Base-by-base conservation (phyloP, 92 coral and sea anemone genomes). In the Virgularia gustaviana region DNA sequence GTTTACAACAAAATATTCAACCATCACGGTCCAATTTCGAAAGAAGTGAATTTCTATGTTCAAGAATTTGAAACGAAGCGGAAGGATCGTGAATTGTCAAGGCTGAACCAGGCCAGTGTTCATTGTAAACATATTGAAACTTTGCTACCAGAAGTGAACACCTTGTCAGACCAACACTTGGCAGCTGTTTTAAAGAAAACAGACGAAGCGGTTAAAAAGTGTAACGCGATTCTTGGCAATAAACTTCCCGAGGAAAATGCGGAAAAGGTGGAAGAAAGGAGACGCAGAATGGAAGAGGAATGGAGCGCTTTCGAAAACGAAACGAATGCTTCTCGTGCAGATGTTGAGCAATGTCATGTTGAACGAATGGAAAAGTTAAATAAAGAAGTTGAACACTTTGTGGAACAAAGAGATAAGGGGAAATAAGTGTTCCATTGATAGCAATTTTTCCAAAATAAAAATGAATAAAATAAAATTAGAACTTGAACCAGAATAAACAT, bases 61-160 rank as follows among this genome's bases (percentile, higher is more conserved):
- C 86, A 88, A 38, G 97, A 91, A 63, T 89, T 91, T 49, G 97
- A 91, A 70, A 78, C 90, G 28, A 89, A 89, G 70, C 71, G 97
- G 52, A 91, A 86, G 62, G 97, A 86, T 33, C 74, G 97, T 36
- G 97, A 91, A 38, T 54, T 79, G 11, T 81, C 75, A 61, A 86
- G 83, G 57, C 84, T 91, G 32, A 75, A 73, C 42, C 96, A 89
- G 65, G 72, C 83, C 25, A 53, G 81, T 12, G 81, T 79, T 7
- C 89, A 83, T 71, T 79, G 87, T 2, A 79, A 70, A n/a, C 90
- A 91, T 54, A 82, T 91, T 7, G 78, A 84, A 67, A 83, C 83
- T 18, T 73, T 54, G 44, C 73, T 91, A 37, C 96, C 92, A 0
- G 82, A 81, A 24, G 85, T 89, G 30, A 64, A 76, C 0, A 81